Evolutionary conservation across 2,113 vertebrate genomes (phyloP).

Genomic region (Empidonax alnorum): DNA sequence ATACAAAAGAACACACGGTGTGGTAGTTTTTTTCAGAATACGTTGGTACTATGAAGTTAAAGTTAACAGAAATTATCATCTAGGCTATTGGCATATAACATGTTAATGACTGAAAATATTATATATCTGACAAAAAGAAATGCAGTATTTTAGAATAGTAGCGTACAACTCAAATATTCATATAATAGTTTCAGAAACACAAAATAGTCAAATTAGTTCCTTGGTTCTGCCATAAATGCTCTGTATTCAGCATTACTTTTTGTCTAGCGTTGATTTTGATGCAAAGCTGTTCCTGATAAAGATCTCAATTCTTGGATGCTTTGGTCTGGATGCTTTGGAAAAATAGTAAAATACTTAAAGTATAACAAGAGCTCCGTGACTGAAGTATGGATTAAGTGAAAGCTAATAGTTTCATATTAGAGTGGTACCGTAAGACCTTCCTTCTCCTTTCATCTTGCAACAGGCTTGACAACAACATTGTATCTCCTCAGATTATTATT

Average conservation of each 20-base stretch:
- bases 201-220: background rate
- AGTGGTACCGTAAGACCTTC: background rate
- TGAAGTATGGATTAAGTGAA: background rate
- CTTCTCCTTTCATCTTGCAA: background rate
- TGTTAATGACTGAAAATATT: background rate
- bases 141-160: background rate
- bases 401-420: background rate
- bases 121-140: background rate
- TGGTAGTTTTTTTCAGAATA: background rate
- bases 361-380: background rate
- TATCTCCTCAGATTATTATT: background rate
- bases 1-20: background rate
- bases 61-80: background rate
- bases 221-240: background rate
- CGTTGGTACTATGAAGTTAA: background rate
- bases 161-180: background rate
- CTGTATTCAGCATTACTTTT: background rate
- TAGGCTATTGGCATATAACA: background rate
- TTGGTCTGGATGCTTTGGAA: background rate
- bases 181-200: background rate
- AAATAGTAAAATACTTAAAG: background rate
- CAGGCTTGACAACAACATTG: background rate
- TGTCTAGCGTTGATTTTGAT: background rate
- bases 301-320: background rate
- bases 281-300: background rate